Evolutionary conservation across 2,797 vertebrate species (phyloP), one percentile per base, ranked within the genome.

Genomic region (Myripristis murdjan): DNA sequence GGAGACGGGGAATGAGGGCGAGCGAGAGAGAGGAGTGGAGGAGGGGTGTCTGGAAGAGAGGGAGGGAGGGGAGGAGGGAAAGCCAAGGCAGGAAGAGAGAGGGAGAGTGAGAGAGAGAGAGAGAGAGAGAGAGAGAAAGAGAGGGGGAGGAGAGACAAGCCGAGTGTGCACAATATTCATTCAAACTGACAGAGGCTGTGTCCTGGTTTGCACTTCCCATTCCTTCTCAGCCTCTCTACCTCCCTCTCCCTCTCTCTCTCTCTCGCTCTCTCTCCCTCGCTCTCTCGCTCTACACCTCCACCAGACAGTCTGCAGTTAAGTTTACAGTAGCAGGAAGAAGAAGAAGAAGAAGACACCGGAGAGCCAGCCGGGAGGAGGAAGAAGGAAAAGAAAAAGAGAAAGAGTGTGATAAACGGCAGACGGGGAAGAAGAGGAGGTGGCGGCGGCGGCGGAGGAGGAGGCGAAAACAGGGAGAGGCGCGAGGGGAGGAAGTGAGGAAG

Each of bases 121-220:
- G 51, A 56, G 33, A 56, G 74, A 66, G 61, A 64, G 63, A 75
- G 75, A 52, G 62, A 63, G 56, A 54, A 35, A 56, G 71, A 52
- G 64, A 73, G 69, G 66, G 77, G 88, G 78, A 49, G 73, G 87
- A 82, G 89, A 85, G 91, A 85, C 84, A 81, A 89, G 77, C 88
- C 74, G 54, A 88, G 86, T 87, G 86, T 91, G 91, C 89, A 93
- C 90, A 92, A 92, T 92, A 91, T 94, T 94, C 93, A 94, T 95
- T 95, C 92, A 95, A 92, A 94, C 89, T 93, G 91, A 94, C 91
- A 93, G 87, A 91, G 91, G 82, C 88, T 92, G 90, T 82, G 90
- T 94, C 93, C 92, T 90, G 91, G 90, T 89, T 90, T 94, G 90
- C 90, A 91, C 92, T 92, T 89, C 75, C 79, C 82, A 71, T 75